Percentiles rank a stretch among this genome's conserved stretches.
Evolutionary conservation across 2,797 vertebrate genomes (phyloP).

Genomic region (Syndactyla subalaris): DNA sequence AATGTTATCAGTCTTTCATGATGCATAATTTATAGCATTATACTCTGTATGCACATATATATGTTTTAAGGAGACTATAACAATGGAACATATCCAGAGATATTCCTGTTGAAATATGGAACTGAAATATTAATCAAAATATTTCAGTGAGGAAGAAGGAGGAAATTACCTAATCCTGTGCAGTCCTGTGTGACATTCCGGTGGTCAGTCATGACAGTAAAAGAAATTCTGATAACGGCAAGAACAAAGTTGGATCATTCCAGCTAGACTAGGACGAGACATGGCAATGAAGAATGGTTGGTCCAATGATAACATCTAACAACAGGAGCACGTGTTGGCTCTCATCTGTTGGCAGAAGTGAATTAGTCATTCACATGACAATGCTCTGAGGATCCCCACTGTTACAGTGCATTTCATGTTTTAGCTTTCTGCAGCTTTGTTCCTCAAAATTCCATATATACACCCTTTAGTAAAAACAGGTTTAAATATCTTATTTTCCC

Average conservation of each 20-base stretch:
- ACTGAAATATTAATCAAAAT: slow-evolving; percentile 11
- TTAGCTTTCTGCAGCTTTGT: neutral
- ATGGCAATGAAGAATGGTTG: fast-evolving
- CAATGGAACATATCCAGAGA: neutral
- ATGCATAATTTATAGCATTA: neutral
- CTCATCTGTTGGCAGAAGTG: neutral
- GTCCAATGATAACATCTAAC: neutral
- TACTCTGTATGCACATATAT: neutral
- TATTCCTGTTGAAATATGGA: neutral
- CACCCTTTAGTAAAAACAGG: neutral
- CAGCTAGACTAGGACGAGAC: neutral
- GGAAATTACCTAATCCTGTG: neutral
- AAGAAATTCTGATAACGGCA: neutral
- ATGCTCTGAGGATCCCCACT: neutral
- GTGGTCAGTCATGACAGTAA: neutral
- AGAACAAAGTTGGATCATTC: neutral
- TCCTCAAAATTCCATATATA: neutral
- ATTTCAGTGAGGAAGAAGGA: neutral
- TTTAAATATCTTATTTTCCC: neutral
- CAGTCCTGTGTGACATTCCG: neutral
- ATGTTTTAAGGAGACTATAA: neutral
- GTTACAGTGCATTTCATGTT: neutral
- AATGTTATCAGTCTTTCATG: neutral
- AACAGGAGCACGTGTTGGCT: neutral
- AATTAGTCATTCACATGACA: neutral